Conservation (phyloP, 2,888 invertebrate genomes). For the Flabesymbios commensalis region DNA sequence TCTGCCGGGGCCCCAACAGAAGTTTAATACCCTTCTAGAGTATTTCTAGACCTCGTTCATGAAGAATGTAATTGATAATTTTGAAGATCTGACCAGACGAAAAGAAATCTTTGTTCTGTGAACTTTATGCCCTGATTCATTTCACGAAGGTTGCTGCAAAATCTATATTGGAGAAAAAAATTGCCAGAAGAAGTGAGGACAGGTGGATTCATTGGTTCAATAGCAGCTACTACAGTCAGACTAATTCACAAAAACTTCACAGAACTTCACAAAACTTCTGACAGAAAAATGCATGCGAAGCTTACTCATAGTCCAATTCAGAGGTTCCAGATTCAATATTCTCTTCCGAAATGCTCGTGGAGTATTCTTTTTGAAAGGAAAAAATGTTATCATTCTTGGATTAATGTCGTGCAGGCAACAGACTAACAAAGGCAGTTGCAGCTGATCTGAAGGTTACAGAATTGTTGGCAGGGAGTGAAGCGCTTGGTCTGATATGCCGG, state of each 20-base stretch:
- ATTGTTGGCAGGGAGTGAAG: slow-evolving; percentile 31
- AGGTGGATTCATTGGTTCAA: not conserved
- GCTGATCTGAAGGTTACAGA: slow-evolving; percentile 28
- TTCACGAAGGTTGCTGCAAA: slow-evolving; percentile 25
- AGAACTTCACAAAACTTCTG: not conserved
- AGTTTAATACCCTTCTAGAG: slow-evolving; percentile 27
- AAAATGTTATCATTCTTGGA: not conserved
- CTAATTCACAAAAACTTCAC: not conserved
- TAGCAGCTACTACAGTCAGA: not conserved
- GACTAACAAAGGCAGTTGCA: slow-evolving; percentile 7
- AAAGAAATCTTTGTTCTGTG: slow-evolving; percentile 26
- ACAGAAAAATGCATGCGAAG: not conserved
- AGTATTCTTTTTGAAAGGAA: not conserved
- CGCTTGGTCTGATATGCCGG: slow-evolving; percentile 29
- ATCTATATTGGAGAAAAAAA: not conserved
- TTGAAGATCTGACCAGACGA: slow-evolving; percentile 12
- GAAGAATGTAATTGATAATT: slow-evolving; percentile 22
- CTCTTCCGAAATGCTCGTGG: not conserved
- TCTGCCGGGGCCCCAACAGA: slow-evolving; percentile 29
- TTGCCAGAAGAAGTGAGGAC: not conserved
- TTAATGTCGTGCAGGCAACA: not conserved
- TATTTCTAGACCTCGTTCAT: slow-evolving; percentile 24
- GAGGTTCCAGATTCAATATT: slow-evolving; percentile 2
- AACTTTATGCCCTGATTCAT: slow-evolving; percentile 29
- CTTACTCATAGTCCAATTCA: not conserved